These are phyloP conservation scores for Drosophila repleta DNA, from an alignment of 1,140 invertebrate genomes.

Conservation along the genomic window DNA sequence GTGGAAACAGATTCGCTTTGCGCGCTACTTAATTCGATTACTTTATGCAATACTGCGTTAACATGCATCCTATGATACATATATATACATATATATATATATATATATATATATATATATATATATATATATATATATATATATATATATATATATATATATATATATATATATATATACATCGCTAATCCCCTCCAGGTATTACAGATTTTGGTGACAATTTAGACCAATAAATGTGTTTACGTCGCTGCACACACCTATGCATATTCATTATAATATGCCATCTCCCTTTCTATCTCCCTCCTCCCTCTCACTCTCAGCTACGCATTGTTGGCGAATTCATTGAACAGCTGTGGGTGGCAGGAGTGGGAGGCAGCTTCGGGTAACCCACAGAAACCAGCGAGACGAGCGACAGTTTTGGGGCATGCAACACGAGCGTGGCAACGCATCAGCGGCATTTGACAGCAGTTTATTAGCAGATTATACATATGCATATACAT, in stretches of 20 bases:
- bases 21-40: background rate
- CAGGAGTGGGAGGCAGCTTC: background rate
- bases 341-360: background rate
- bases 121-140: background rate
- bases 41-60: background rate
- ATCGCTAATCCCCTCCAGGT: background rate
- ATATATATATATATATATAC: background rate
- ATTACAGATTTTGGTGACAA: background rate
- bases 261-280: conserved; percentile 3
- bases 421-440: background rate
- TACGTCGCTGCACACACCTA: background rate
- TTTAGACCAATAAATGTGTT: background rate
- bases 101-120: too few relatives aligned
- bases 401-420: background rate
- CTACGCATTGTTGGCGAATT: background rate
- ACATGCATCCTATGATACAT: background rate
- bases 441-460: background rate
- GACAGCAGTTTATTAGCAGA: conserved; percentile 7
- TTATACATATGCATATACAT: conserved; percentile 1
- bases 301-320: too few relatives aligned
- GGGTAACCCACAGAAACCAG: background rate
- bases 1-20: background rate
- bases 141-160: background rate
- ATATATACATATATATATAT: too few relatives aligned
- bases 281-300: background rate